Conservation (phyloP, 2,888 invertebrate genomes). For the Amiota mariae region DNA sequence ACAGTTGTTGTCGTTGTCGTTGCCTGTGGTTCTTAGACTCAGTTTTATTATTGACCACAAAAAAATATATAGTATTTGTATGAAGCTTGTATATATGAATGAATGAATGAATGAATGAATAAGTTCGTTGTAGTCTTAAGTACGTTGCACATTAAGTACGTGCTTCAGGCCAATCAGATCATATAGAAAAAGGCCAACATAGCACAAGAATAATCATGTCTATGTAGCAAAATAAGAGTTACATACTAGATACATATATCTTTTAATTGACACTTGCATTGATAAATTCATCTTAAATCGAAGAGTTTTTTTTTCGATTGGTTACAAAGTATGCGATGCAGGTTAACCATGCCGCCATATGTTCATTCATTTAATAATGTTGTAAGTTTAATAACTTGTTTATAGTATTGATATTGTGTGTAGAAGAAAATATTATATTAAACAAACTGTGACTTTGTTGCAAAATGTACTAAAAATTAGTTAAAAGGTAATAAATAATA, state of each 20-base stretch:
- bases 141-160: neutral
- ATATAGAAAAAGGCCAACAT: neutral
- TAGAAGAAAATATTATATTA: too few species aligned
- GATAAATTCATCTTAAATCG: constrained; percentile 36
- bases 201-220: neutral
- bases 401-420: neutral
- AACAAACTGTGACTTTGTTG: too few species aligned
- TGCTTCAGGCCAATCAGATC: constrained; percentile 4
- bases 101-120: too few species aligned
- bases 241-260: constrained; percentile 42
- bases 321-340: too few species aligned
- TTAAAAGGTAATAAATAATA: too few species aligned
- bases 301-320: neutral
- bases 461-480: too few species aligned
- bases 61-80: too few species aligned
- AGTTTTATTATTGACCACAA: too few species aligned
- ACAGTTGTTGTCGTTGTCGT: neutral
- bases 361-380: neutral
- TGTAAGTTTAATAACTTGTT: constrained; percentile 2
- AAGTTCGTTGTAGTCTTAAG: neutral
- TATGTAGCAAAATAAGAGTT: constrained; percentile 11
- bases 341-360: too few species aligned
- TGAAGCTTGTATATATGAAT: too few species aligned
- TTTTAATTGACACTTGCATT: constrained; percentile 57
- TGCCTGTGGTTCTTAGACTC: constrained; percentile 1